These are phyloP conservation scores for Drosophila nasuta DNA, from an alignment of 1,140 invertebrate species.

Conservation along the genomic window DNA sequence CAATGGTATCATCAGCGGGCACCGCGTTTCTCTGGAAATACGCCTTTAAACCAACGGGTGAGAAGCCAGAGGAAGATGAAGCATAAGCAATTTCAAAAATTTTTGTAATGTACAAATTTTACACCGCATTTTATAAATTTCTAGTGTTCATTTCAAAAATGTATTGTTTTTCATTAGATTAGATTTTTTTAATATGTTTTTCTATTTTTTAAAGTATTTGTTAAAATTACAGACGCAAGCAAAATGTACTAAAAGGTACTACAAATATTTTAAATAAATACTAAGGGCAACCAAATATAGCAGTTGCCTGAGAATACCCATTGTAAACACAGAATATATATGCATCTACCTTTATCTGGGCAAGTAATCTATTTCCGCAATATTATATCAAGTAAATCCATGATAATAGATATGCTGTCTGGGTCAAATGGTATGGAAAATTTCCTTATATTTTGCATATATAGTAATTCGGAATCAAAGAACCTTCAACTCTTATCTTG, in stretches of 20 bases:
- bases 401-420: too few relatives aligned
- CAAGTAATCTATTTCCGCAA: not conserved
- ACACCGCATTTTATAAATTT: too few relatives aligned
- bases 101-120: too few relatives aligned
- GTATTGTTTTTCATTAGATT: too few relatives aligned
- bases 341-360: not conserved
- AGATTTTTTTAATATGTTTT: too few relatives aligned
- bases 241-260: not conserved
- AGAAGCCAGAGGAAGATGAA: too few relatives aligned
- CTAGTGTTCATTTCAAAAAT: too few relatives aligned
- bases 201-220: not conserved
- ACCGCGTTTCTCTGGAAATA: slow-evolving; percentile 87
- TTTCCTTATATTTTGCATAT: slow-evolving; percentile 1
- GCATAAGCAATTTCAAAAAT: too few relatives aligned
- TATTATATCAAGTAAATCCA: not conserved
- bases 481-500: slow-evolving; percentile 27
- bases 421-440: not conserved
- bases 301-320: slow-evolving; percentile 6
- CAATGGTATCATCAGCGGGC: slow-evolving; percentile 86
- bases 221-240: too few relatives aligned
- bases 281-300: not conserved
- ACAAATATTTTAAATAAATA: not conserved
- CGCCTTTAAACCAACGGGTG: slow-evolving; percentile 72
- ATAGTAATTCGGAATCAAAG: not conserved
- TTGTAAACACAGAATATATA: slow-evolving; percentile 1